Percentiles rank a stretch among this genome's conserved stretches.
These are phyloP conservation scores for Coilia nasus DNA, from an alignment of 2,797 vertebrate genomes.

Conservation along the genomic window DNA sequence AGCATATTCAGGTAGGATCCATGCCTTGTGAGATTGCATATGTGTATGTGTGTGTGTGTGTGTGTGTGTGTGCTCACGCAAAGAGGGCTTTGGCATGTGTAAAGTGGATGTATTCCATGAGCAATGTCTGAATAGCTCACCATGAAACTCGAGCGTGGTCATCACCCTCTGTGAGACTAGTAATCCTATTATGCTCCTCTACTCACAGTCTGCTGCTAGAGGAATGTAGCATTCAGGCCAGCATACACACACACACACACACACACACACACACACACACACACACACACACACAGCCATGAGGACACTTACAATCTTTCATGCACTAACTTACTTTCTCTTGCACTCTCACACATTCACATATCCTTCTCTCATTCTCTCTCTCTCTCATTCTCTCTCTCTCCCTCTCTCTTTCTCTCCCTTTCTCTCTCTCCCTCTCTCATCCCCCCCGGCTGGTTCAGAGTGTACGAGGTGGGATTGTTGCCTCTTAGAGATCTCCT, in stretches of 20 bases:
- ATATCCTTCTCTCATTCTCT: not conserved
- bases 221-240: conserved; percentile 1
- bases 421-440: not conserved
- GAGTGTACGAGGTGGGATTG: not conserved
- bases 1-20: not conserved
- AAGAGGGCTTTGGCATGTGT: not conserved
- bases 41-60: conserved; percentile 10
- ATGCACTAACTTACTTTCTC: not conserved
- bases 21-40: not conserved
- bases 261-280: not conserved
- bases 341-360: not conserved
- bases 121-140: conserved; percentile 34
- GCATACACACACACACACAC: not conserved
- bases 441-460: not conserved
- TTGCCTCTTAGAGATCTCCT: not conserved
- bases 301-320: not conserved
- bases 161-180: conserved; percentile 47
- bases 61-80: not conserved
- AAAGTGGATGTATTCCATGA: not conserved
- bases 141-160: conserved; percentile 32
- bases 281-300: not conserved
- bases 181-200: conserved; percentile 51
- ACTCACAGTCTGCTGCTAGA: conserved; percentile 39
- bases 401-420: not conserved
- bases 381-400: not conserved